Evolutionary conservation across 2,113 vertebrate species (phyloP).

Genomic region (Notiomystis cincta): DNA sequence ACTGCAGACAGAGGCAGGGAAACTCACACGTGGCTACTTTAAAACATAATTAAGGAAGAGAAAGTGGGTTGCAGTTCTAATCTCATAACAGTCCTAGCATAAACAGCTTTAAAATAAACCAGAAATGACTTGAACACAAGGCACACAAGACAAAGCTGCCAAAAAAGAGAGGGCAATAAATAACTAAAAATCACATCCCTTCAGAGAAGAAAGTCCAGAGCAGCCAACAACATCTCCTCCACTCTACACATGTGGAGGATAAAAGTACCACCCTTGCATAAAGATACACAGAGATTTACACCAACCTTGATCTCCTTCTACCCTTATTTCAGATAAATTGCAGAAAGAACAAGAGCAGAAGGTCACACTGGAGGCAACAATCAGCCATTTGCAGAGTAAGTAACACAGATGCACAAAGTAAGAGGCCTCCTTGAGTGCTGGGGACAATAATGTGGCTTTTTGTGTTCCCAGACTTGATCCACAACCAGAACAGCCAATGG

Average conservation of each 20-base stretch:
- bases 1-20: rapidly evolving
- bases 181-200: neutral
- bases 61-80: neutral
- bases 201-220: neutral
- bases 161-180: neutral
- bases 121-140: neutral
- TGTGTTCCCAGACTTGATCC: slow-evolving; percentile 58
- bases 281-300: neutral
- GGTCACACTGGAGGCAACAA: slow-evolving; percentile 18
- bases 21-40: neutral
- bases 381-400: slow-evolving; percentile 70
- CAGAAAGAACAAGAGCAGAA: slow-evolving; percentile 66
- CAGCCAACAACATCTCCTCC: neutral
- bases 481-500: slow-evolving; percentile 12
- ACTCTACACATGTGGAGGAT: neutral
- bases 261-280: neutral
- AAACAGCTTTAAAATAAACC: neutral
- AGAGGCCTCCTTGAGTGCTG: neutral
- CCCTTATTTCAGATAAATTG: slow-evolving; percentile 62
- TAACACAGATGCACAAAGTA: neutral
- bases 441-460: rapidly evolving
- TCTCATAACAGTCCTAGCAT: neutral
- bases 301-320: neutral
- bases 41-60: neutral
- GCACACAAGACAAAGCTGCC: neutral